Percentiles rank a stretch among this genome's conserved stretches.
Evolutionary conservation across 2,113 vertebrate species (phyloP).

Genomic region (Catharus minimus): DNA sequence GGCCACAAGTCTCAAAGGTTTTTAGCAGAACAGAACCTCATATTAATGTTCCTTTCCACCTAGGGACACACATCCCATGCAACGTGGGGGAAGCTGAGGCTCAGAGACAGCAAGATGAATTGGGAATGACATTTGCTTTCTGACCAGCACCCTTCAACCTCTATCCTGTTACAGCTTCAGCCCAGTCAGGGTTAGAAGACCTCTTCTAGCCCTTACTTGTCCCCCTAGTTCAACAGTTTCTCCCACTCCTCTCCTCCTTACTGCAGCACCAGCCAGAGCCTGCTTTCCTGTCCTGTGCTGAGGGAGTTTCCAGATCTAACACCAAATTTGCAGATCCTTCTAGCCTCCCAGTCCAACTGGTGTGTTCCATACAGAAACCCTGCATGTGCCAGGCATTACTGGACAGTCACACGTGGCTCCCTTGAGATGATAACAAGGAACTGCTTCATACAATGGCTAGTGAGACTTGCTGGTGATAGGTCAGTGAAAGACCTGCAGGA

Average conservation of each 20-base stretch:
- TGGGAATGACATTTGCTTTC: accelerated
- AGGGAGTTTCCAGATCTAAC: not conserved
- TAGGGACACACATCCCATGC: not conserved
- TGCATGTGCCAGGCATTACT: not conserved
- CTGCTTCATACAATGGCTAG: not conserved
- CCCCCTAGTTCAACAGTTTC: not conserved
- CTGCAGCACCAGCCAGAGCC: not conserved
- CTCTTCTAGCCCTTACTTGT: not conserved
- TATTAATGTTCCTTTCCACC: not conserved
- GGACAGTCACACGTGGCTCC: not conserved
- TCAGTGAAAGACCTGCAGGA: not conserved
- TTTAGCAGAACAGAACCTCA: not conserved
- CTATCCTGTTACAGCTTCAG: not conserved
- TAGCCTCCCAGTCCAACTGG: not conserved
- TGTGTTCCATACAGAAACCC: not conserved
- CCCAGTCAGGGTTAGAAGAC: not conserved
- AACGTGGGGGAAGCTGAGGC: not conserved
- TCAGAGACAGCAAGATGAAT: not conserved
- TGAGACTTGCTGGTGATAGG: accelerated
- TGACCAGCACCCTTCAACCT: not conserved
- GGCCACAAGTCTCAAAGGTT: not conserved
- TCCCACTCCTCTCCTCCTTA: not conserved
- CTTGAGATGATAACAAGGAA: not conserved
- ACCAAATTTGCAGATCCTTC: not conserved
- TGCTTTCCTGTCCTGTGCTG: not conserved